These are phyloP conservation scores for Columba livia DNA, from an alignment of 2,113 vertebrate genomes.

Conservation along the genomic window DNA sequence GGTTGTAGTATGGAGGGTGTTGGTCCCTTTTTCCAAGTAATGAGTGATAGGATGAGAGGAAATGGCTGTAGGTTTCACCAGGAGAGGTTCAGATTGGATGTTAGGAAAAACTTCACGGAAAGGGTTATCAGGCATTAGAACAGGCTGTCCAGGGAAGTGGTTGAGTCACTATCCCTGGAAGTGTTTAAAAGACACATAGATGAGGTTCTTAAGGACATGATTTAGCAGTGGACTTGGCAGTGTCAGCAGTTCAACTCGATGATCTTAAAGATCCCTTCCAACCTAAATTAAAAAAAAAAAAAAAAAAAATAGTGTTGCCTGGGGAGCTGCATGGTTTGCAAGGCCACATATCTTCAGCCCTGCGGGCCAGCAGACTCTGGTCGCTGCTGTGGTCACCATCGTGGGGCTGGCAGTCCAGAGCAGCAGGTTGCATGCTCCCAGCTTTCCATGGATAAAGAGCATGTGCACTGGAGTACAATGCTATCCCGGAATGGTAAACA, in stretches of 20 bases:
- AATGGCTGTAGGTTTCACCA: too few relatives aligned
- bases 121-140: neutral
- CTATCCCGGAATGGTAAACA: neutral
- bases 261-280: neutral
- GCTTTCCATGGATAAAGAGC: fast-evolving
- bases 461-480: fast-evolving
- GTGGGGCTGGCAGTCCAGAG: neutral
- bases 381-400: neutral
- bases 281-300: neutral
- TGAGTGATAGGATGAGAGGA: too few relatives aligned
- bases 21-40: too few relatives aligned
- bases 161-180: neutral
- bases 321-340: neutral
- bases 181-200: neutral
- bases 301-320: neutral
- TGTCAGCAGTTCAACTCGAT: neutral
- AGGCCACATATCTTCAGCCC: fast-evolving
- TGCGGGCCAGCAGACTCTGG: neutral
- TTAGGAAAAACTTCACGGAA: too few relatives aligned
- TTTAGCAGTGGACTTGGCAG: neutral
- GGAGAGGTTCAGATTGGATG: too few relatives aligned
- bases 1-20: too few relatives aligned
- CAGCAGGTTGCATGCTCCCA: fast-evolving
- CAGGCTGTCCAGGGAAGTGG: neutral
- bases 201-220: neutral